Evolutionary conservation across 2,888 invertebrate genomes (phyloP), one percentile per base, ranked within the genome.

Genomic region (Arrhopalites spinosus): DNA sequence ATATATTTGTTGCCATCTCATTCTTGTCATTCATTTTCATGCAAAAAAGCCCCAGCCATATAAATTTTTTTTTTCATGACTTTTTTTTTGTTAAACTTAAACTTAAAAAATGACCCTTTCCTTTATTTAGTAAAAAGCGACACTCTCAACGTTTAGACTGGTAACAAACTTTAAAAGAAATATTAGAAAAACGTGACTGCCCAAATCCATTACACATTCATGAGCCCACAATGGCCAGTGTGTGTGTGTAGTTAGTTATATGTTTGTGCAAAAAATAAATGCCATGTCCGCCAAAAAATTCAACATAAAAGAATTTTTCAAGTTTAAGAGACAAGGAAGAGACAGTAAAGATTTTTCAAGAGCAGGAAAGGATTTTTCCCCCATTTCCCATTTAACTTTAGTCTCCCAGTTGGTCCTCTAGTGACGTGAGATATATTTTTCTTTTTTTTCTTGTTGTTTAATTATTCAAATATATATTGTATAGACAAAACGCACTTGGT

Each of bases 131-230:
- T n/a, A n/a, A n/a, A n/a, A n/a, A n/a, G 36, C 27, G 59, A 59
- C 59, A 36, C 36, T 36, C 36, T 36, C 5, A 11, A 36, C 36
- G 36, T 36, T 11, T 36, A 36, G 11, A 36, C 29, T 45, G 47
- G 13, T 27, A 27, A 25, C 59, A 56, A 59, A 71, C 59, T 59
- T 71, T 59, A 68, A 17, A 23, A 25, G 71, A 56, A 59, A 71
- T 71, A 71, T 71, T 59, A 68, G 23, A 23, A 71, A 70, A 71
- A 71, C 71, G 71, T 71, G 71, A 71, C 71, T 71, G 59, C 71
- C 53, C 36, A 59, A 71, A 59, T 71, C 71, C 71, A 71, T 71
- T 59, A 71, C 43, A 68, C n/a, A 27, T 68, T 17, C 36, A 43
- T 66, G 66, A 66, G 17, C 30, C n/a, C n/a, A 69, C 69, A 69